phyloP scores from a whole-genome alignment of 2,888 invertebrate genomes.

The Drosophila ezoana region DNA sequence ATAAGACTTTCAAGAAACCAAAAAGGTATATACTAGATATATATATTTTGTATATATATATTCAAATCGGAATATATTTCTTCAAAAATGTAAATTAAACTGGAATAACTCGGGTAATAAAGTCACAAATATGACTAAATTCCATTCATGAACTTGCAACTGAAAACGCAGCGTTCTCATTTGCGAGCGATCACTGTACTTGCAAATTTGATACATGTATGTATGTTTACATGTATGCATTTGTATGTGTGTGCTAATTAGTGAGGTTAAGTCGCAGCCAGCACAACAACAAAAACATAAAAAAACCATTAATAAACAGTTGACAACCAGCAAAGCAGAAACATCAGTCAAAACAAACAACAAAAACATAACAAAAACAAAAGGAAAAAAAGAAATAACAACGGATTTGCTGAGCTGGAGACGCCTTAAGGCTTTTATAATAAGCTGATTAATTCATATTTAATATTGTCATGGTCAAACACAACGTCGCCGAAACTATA shows the following conservation, averaged over 20 bases:
- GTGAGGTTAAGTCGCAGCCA: slow-evolving; percentile 59
- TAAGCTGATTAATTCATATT: slow-evolving; percentile 75
- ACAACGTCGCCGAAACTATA: slow-evolving; percentile 53
- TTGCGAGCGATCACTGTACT: slow-evolving; percentile 17
- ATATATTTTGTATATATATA: too few relatives aligned
- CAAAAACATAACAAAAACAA: slow-evolving; percentile 8
- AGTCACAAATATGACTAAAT: too few relatives aligned
- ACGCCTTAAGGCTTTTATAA: slow-evolving; percentile 45
- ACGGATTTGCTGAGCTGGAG: slow-evolving; percentile 29
- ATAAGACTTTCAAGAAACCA: too few relatives aligned
- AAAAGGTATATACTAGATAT: too few relatives aligned
- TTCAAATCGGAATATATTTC: too few relatives aligned
- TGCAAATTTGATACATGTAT: slow-evolving; percentile 8
- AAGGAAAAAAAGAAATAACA: slow-evolving; percentile 2
- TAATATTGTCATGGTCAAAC: slow-evolving; percentile 77
- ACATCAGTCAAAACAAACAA: slow-evolving; percentile 34
- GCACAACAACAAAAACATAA: slow-evolving; percentile 24
- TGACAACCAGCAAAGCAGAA: slow-evolving; percentile 43
- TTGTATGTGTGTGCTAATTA: slow-evolving; percentile 38
- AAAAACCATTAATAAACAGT: slow-evolving; percentile 36
- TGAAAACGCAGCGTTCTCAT: background rate
- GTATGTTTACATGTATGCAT: slow-evolving; percentile 1
- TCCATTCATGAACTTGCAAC: background rate
- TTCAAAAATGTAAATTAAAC: too few relatives aligned
- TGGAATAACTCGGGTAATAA: too few relatives aligned